These are phyloP conservation scores for Isotomurus palustris DNA, from an alignment of 2,888 invertebrate genomes.

Conservation along the genomic window DNA sequence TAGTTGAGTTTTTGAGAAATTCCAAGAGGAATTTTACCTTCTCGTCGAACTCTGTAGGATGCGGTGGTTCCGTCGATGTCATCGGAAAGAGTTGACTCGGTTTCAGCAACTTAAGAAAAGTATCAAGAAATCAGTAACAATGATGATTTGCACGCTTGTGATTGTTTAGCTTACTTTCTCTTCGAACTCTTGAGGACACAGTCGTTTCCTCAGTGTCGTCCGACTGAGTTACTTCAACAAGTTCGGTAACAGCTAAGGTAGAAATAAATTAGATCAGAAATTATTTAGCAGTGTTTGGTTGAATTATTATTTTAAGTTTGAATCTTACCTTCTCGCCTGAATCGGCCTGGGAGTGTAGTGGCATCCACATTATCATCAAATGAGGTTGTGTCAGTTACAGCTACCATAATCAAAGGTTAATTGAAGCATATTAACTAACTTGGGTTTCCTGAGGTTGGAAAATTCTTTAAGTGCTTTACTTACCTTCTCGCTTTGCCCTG, in stretches of 20 bases:
- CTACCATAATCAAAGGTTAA: neutral
- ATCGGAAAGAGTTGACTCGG: neutral
- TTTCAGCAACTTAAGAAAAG: no score
- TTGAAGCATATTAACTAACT: neutral
- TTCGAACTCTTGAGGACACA: neutral
- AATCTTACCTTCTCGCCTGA: neutral
- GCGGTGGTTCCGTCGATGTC: neutral
- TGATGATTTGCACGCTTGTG: no score
- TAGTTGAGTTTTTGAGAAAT: no score
- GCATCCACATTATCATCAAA: neutral
- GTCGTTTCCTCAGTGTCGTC: neutral
- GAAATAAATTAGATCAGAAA: neutral
- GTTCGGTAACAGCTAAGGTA: neutral
- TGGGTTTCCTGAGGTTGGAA: neutral
- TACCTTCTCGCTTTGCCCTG: neutral
- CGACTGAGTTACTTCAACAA: neutral
- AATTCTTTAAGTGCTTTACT: neutral
- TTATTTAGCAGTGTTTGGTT: neutral
- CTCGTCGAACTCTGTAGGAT: neutral
- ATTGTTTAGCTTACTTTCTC: slow-evolving; percentile 7
- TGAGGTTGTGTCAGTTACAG: neutral
- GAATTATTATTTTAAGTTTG: neutral
- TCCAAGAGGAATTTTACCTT: no score
- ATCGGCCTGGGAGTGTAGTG: neutral
- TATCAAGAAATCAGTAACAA: no score